These are phyloP conservation scores for Rhagophthalmus giganteus DNA, from an alignment of 2,888 invertebrate species.

Conservation along the genomic window DNA sequence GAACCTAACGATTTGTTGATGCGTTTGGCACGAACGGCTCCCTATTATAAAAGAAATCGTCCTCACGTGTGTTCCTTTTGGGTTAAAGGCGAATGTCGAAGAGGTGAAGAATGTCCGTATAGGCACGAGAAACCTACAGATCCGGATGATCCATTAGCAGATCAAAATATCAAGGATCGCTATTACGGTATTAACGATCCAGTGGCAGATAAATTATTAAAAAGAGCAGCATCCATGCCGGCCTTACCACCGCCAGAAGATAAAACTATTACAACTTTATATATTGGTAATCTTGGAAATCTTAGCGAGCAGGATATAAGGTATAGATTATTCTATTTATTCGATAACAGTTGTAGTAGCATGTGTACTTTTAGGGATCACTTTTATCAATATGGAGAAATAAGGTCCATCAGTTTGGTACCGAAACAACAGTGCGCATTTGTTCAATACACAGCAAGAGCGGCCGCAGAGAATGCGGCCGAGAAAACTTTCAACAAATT, in stretches of 20 bases:
- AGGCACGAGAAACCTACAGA: slow-evolving; percentile 96
- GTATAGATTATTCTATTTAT: too few species aligned
- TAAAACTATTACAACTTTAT: slow-evolving; percentile 92
- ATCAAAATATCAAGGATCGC: slow-evolving; percentile 93
- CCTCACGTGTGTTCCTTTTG: slow-evolving; percentile 97
- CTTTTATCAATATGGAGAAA: slow-evolving; percentile 99
- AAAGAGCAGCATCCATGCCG: slow-evolving; percentile 90
- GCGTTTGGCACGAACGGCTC: slow-evolving; percentile 87
- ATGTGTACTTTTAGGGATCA: slow-evolving; percentile 71
- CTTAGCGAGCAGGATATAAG: slow-evolving; percentile 86
- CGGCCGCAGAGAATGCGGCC: slow-evolving; percentile 90
- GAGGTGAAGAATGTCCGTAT: slow-evolving; percentile 96
- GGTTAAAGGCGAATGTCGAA: slow-evolving; percentile 96
- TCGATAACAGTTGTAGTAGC: too few species aligned
- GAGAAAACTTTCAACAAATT: slow-evolving; percentile 96
- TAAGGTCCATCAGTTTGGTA: slow-evolving; percentile 89
- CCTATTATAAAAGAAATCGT: slow-evolving; percentile 92
- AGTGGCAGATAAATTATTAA: slow-evolving; percentile 91
- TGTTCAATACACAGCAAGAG: slow-evolving; percentile 90
- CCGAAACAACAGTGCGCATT: slow-evolving; percentile 95
- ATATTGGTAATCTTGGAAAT: slow-evolving; percentile 94
- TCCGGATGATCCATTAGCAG: slow-evolving; percentile 94
- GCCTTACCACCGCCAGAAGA: slow-evolving; percentile 95
- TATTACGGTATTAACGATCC: slow-evolving; percentile 96
- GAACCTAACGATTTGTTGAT: slow-evolving; percentile 80